Conservation (phyloP, 1,140 invertebrate genomes). For the Drosophila hydei region DNA sequence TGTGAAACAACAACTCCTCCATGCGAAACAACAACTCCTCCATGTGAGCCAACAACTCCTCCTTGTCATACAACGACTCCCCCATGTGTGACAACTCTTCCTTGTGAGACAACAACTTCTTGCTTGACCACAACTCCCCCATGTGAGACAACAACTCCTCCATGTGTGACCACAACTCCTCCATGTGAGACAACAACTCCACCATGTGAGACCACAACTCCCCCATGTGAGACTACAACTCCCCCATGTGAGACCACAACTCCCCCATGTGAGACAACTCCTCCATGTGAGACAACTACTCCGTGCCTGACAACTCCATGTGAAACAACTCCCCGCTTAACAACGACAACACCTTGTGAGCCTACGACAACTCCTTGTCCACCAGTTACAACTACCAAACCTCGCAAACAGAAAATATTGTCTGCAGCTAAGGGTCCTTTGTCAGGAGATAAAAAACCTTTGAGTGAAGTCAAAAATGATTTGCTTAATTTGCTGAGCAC, state of each 20-base stretch:
- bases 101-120: neutral
- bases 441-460: neutral
- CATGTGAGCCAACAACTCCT: no score
- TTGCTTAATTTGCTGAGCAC: conserved; percentile 11
- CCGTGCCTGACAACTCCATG: conserved; percentile 8
- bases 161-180: neutral
- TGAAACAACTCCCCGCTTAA: no score
- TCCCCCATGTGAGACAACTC: neutral
- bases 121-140: neutral
- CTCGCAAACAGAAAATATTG: no score
- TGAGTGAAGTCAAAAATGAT: neutral
- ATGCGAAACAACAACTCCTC: no score
- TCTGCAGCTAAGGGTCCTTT: no score
- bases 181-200: neutral
- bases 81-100: no score
- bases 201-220: neutral
- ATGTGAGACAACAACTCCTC: neutral
- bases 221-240: neutral
- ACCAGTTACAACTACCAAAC: no score
- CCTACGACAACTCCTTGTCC: neutral
- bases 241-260: neutral
- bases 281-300: no score
- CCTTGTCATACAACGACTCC: no score
- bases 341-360: neutral
- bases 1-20: no score